Base-by-base conservation (phyloP, 2,797 vertebrate genomes). In the Enteromius unitaeniatus region DNA sequence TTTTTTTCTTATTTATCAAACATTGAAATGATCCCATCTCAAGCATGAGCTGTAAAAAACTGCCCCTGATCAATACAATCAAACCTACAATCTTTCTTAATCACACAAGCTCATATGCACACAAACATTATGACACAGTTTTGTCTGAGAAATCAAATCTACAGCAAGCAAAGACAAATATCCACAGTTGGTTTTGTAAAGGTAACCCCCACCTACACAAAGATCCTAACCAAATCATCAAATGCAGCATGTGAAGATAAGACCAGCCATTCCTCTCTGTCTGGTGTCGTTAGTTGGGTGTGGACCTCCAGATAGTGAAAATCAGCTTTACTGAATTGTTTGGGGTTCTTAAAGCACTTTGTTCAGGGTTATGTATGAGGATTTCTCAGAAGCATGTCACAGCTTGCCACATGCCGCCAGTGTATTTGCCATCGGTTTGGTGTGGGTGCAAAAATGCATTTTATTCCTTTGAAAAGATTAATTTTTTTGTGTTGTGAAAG, bases 311-410 rank as follows among this genome's bases (percentile, higher is more conserved):
- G 15, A 68, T 40, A 82, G 60, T 83, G 60, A 77, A 82, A 82
- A 75, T 37, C 62, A 65, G n/a, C 62, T 55, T 83, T 76, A 68
- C 19, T 42, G 17, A 55, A 76, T 28, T 83, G 64, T 78, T 78
- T 37, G 11, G 53, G 65, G 65, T 70, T 70, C 64, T 47, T 83
- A 69, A 47, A 58, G 40, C 11, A 47, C 51, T 83, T 83, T 83
- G 74, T 70, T 78, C 65, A 62, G 26, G 51, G 37, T 69, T 78
- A 13, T 83, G 60, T 67, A 21, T 1, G 60, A 31, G 49, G 81
- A 83, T 78, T 79, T 68, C 45, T 26, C 37, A 58, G 37, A 42
- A 37, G 23, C 75, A 47, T 60, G 74, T 69, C 21, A 15, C 26
- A 69, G 15, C 74, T n/a, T 83, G 74, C 51, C 73, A 58, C 51